A percentile compares a stretch with the other conserved stretches of the same genome.
These are phyloP conservation scores for Protula sp. DNA, from an alignment of 2,888 invertebrate genomes.

Conservation along the genomic window DNA sequence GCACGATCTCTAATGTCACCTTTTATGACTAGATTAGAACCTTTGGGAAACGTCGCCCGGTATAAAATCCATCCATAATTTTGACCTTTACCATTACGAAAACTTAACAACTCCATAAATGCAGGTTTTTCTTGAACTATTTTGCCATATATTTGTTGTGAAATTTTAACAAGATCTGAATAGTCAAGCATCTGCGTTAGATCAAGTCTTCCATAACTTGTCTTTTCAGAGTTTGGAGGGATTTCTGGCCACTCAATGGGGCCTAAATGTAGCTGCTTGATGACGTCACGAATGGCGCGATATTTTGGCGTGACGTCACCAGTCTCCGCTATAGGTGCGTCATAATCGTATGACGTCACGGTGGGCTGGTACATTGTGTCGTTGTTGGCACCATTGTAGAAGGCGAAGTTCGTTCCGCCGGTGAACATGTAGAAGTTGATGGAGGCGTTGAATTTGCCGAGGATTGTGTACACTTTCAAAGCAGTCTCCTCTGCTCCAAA, in stretches of 20 bases:
- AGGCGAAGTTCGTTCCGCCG: conserved; percentile 25
- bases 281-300: conserved; percentile 8
- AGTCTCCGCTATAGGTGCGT: conserved; percentile 16
- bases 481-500: too few relatives aligned
- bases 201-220: not conserved
- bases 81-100: too few relatives aligned
- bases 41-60: too few relatives aligned
- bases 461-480: conserved; percentile 9
- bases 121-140: too few relatives aligned
- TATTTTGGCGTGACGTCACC: conserved; percentile 17
- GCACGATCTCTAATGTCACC: too few relatives aligned
- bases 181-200: too few relatives aligned
- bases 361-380: conserved; percentile 8
- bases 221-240: not conserved
- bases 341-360: conserved; percentile 23
- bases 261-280: conserved; percentile 2
- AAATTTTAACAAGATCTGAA: too few relatives aligned
- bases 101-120: too few relatives aligned
- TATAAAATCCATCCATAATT: too few relatives aligned
- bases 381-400: conserved; percentile 22
- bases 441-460: conserved; percentile 20
- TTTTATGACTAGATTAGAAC: too few relatives aligned
- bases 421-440: conserved; percentile 28
- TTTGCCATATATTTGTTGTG: too few relatives aligned
- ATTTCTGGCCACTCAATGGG: conserved; percentile 6